Conservation (phyloP, 2,888 invertebrate genomes). For the Nebria brevicollis region DNA sequence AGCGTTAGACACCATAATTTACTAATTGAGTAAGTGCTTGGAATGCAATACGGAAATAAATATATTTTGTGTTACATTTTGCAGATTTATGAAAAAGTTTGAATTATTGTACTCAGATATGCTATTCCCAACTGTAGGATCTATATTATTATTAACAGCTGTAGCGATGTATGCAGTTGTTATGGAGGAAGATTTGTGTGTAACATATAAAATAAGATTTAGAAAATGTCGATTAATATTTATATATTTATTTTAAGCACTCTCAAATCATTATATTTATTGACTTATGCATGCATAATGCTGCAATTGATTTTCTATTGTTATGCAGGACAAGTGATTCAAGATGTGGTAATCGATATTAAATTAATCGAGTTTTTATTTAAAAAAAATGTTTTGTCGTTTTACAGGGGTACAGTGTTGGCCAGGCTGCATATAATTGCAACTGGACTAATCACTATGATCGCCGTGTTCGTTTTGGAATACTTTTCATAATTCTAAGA, state of each 20-base stretch:
- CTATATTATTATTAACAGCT: slow-evolving; percentile 16
- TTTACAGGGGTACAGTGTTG: slow-evolving; percentile 23
- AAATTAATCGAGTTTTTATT: background rate
- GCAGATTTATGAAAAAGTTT: slow-evolving; percentile 24
- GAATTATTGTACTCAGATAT: slow-evolving; percentile 21
- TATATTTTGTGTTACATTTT: background rate
- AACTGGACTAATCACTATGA: slow-evolving; percentile 13
- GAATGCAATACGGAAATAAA: background rate
- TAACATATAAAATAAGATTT: background rate
- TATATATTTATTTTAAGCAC: slow-evolving; percentile 20
- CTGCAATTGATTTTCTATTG: slow-evolving; percentile 32
- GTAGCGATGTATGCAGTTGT: slow-evolving; percentile 19
- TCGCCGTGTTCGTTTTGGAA: slow-evolving; percentile 3
- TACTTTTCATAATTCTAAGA: slow-evolving; percentile 13
- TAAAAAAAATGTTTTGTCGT: background rate
- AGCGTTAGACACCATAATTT: slow-evolving; percentile 25
- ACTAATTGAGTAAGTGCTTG: slow-evolving; percentile 6
- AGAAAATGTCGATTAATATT: background rate
- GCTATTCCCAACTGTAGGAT: slow-evolving; percentile 15
- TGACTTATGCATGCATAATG: background rate
- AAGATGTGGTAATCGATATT: slow-evolving; percentile 19
- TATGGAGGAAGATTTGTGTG: slow-evolving; percentile 25
- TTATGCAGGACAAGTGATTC: slow-evolving; percentile 31
- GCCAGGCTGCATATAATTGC: slow-evolving; percentile 23
- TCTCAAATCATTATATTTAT: background rate